Percentiles rank a stretch among this genome's conserved stretches.
Conservation (phyloP, 2,113 vertebrate species). For the Maccullochella peelii region DNA sequence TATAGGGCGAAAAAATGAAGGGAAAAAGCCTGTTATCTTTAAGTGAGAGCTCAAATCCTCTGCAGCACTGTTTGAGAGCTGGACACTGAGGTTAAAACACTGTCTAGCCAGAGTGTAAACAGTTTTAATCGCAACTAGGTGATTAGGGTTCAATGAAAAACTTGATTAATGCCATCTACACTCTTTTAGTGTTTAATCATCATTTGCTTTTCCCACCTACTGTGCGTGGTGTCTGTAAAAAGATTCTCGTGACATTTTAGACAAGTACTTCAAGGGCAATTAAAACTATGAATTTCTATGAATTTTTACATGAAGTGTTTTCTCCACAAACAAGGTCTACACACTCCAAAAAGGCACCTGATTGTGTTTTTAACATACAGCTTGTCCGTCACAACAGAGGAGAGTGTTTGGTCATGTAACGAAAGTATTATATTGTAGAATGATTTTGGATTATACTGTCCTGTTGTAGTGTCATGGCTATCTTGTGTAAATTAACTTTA, state of each 20-base stretch:
- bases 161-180: conserved; percentile 36
- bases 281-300: neutral
- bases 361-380: neutral
- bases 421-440: neutral
- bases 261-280: neutral
- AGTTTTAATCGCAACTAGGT: conserved; percentile 45
- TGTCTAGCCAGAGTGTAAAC: conserved; percentile 23
- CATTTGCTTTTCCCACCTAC: conserved; percentile 23
- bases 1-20: conserved; percentile 42
- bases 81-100: conserved; percentile 38
- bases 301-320: neutral
- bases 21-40: conserved; percentile 64
- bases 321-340: neutral
- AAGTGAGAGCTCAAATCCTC: conserved; percentile 41
- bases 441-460: neutral
- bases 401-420: neutral
- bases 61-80: conserved; percentile 28
- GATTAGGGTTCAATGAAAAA: conserved; percentile 29
- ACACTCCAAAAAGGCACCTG: neutral
- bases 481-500: neutral
- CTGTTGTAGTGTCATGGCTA: neutral
- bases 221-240: conserved; percentile 7
- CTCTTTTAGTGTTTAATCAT: conserved; percentile 35
- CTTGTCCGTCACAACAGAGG: neutral
- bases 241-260: conserved; percentile 8